Base-by-base conservation (phyloP, 2,113 vertebrate genomes). In the Passer montanus region DNA sequence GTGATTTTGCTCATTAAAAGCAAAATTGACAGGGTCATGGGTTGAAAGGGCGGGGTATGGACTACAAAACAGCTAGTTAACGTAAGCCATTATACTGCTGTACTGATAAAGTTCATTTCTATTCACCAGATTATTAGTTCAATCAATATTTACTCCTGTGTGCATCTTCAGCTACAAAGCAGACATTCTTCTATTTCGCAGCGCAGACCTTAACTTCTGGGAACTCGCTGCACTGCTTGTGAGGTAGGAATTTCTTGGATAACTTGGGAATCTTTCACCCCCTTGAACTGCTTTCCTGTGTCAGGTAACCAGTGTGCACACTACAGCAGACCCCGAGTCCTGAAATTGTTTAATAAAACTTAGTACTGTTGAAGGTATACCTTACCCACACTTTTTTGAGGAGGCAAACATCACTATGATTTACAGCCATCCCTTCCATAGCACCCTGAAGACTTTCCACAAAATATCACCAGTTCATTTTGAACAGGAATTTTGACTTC, bases 101-200 rank as follows among this genome's bases (percentile, higher is more conserved):
- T 91, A 98, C 95, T 97, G 95, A 97, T 97, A 97, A 97, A 97
- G 91, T 91, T 98, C 94, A 96, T 97, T 97, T 97, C 94, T 96
- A 97, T 98, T 98, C 96, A 98, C 95, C 86, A 95, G 73, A 97
- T 97, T 73, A 97, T 97, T 98, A 97, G 94, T 97, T 97, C 95
- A 97, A 98, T 97, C 97, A 98, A 97, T 98, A 98, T 98, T 98
- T 98, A 97, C 97, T 98, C 86, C 97, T 96, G 60, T 93, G 66
- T 77, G 56, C 72, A 27, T 91, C 96, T 98, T 97, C 82, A 83
- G 67, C 81, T 97, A 97, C 93, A 98, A 98, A 98, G 85, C 78
- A 95, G 31, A 94, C 81, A 93, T 94, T 97, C 92, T 97, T 97
- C 95, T 97, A 49, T 96, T 97, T 96, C 90, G 93, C 80, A 96